Conservation (phyloP, 2,888 invertebrate species). For the Smittia sp. region DNA sequence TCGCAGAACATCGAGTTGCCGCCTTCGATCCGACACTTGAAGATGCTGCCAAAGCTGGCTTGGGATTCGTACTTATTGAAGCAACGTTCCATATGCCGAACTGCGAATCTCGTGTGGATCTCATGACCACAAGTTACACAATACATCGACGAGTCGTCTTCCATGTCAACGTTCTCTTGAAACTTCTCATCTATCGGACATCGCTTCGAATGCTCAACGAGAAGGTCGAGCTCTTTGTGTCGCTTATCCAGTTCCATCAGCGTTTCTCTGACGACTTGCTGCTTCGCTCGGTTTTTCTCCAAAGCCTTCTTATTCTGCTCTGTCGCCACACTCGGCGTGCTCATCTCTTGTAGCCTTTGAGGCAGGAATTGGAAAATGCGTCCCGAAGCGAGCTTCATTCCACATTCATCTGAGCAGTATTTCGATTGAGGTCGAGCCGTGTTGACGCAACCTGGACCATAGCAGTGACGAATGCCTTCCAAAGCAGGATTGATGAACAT, state of each 20-base stretch:
- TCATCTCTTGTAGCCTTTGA: conserved; percentile 91
- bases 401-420: conserved; percentile 92
- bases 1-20: conserved; percentile 96
- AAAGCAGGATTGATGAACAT: conserved; percentile 56
- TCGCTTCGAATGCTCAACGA: conserved; percentile 75
- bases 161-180: conserved; percentile 59
- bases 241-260: conserved; percentile 77
- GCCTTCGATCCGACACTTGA: conserved; percentile 90
- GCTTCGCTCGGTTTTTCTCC: conserved; percentile 74
- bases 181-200: conserved; percentile 64
- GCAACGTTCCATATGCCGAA: conserved; percentile 97
- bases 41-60: conserved; percentile 92
- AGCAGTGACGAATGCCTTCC: conserved; percentile 75
- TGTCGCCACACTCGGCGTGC: conserved; percentile 82
- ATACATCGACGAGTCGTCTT: conserved; percentile 75
- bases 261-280: conserved; percentile 72
- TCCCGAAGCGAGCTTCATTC: conserved; percentile 80
- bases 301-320: conserved; percentile 69
- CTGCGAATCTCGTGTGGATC: conserved; percentile 84
- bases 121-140: conserved; percentile 98
- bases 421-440: conserved; percentile 79
- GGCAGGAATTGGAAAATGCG: conserved; percentile 85
- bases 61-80: conserved; percentile 97
- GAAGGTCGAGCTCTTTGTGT: conserved; percentile 72
- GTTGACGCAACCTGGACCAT: conserved; percentile 82